Conservation (phyloP, 2,113 vertebrate species). For the Fukomys damarensis region DNA sequence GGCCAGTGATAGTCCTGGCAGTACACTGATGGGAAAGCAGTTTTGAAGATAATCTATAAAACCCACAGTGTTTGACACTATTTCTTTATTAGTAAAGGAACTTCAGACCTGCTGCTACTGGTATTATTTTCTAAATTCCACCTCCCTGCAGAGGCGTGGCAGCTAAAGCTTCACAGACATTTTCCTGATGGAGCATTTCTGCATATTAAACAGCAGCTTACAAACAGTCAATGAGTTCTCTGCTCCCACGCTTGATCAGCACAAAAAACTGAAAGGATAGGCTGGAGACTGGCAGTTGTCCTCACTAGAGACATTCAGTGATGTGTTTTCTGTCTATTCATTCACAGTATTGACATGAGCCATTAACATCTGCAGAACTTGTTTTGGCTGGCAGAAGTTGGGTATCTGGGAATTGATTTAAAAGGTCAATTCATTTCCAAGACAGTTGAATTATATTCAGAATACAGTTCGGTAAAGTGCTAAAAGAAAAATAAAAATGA, state of each 20-base stretch:
- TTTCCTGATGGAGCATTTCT: slow-evolving; percentile 88
- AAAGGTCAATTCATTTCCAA: slow-evolving; percentile 80
- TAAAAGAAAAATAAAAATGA: slow-evolving; percentile 77
- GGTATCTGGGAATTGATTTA: slow-evolving; percentile 81
- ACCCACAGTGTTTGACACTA: slow-evolving; percentile 37
- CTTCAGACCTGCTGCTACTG: slow-evolving; percentile 66
- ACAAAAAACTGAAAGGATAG: slow-evolving; percentile 87
- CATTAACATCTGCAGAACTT: slow-evolving; percentile 87
- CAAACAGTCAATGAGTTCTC: slow-evolving; percentile 88
- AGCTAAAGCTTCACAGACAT: slow-evolving; percentile 80
- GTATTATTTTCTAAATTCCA: slow-evolving; percentile 79
- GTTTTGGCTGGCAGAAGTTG: slow-evolving; percentile 83
- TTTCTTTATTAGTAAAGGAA: slow-evolving; percentile 65
- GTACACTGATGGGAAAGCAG: neutral
- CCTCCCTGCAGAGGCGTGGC: slow-evolving; percentile 78
- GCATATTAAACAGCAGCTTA: slow-evolving; percentile 93
- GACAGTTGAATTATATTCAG: slow-evolving; percentile 75
- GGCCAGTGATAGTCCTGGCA: neutral
- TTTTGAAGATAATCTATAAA: slow-evolving; percentile 48
- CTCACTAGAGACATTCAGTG: slow-evolving; percentile 85
- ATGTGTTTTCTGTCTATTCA: slow-evolving; percentile 87
- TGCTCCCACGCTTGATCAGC: slow-evolving; percentile 87
- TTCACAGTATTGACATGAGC: slow-evolving; percentile 85
- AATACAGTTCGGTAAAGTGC: slow-evolving; percentile 68
- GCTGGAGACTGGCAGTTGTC: slow-evolving; percentile 88